Evolutionary conservation across 2,113 vertebrate genomes (phyloP), one percentile per base, ranked within the genome.

Genomic region (Antigone vipio): DNA sequence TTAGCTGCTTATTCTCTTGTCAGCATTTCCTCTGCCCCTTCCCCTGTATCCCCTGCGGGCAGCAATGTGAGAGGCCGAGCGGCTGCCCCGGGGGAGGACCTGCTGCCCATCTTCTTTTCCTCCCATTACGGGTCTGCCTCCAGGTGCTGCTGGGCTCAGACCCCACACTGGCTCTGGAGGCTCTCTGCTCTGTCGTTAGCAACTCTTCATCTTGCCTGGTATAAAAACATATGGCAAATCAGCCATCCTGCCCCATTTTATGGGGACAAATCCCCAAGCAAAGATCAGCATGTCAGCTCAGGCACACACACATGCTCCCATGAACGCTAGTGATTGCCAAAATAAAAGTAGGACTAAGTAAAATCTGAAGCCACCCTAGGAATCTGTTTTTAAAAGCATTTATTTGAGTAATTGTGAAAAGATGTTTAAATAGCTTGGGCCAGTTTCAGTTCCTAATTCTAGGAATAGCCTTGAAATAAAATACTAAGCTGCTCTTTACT

Each of bases 161-260:
- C 35, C 32, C n/a, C 0, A 0, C 2, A 1, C 44, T 23, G 49
- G 15, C 45, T 64, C 66, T 2, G 0, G 50, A 69, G 63, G 18
- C 26, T 59, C n/a, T 35, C 91, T 92, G 38, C 75, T 91, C 66
- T 75, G 56, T 20, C 11, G 3, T 79, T 68, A 63, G 75, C 59
- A 83, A 22, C 35, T 76, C 50, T 88, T 87, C 47, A 52, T 87
- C 71, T 92, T n/a, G 20, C 40, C 44, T 92, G 29, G 29, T 88
- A 30, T 49, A 68, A 55, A 83, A 92, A 30, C 49, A 64, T 40
- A 52, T 27, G 47, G 74, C 20, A 53, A 84, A 85, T 82, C 16
- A 3, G 2, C 82, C 75, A 45, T 84, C 15, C 79, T 73, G 52
- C 50, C 66, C 42, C 5, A 1, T 60, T 86, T 89, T 47, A 53